These are phyloP conservation scores for Phylloscopus trochilus DNA, from an alignment of 2,113 vertebrate species.

Conservation along the genomic window DNA sequence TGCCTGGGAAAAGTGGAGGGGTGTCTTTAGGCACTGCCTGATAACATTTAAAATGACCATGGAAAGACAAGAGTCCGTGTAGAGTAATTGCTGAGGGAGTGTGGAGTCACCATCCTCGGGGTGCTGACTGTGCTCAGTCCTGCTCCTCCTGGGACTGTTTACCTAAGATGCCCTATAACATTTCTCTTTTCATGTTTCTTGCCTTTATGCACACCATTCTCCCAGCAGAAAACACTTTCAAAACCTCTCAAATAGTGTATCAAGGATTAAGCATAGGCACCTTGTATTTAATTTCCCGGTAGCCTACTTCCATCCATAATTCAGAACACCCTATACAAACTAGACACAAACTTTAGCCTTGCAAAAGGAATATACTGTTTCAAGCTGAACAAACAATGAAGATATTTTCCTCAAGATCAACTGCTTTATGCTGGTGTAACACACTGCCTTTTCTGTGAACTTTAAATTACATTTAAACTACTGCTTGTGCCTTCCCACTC, in stretches of 20 bases:
- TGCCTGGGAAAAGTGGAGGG: fast-evolving
- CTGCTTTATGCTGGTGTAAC: neutral
- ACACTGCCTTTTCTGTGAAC: neutral
- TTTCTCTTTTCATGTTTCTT: neutral
- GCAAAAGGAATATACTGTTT: neutral
- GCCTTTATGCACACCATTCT: neutral
- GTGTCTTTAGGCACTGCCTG: neutral
- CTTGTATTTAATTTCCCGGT: neutral
- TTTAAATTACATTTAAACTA: neutral
- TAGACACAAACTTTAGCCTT: neutral
- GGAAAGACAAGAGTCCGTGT: neutral
- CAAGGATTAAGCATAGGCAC: neutral
- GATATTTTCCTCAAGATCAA: neutral
- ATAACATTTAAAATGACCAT: neutral
- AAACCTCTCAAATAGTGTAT: neutral
- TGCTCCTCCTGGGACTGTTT: neutral
- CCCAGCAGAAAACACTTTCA: neutral
- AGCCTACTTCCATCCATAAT: neutral
- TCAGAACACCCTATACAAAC: neutral
- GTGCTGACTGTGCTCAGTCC: neutral
- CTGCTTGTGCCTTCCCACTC: neutral
- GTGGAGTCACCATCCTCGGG: fast-evolving
- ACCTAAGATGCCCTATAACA: neutral
- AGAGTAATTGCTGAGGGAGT: fast-evolving
- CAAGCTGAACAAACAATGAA: neutral